phyloP scores from a whole-genome alignment of 2,797 vertebrate genomes.

The Eremophila alpestris region DNA sequence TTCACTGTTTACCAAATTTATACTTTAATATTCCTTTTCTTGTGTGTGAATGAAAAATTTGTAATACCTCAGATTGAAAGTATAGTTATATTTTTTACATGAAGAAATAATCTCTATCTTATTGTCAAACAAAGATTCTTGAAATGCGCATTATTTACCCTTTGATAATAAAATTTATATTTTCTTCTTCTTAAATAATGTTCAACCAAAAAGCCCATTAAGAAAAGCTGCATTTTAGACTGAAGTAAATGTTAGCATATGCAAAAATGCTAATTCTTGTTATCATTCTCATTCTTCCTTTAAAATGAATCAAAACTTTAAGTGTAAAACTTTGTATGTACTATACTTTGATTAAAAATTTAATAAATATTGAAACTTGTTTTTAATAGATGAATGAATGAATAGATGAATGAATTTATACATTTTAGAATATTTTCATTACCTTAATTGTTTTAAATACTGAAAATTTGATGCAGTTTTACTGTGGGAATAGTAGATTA shows the following conservation, averaged over 20 bases:
- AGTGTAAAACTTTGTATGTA: neutral
- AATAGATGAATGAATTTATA: neutral
- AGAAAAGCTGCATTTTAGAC: neutral
- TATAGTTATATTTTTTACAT: neutral
- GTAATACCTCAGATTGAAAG: neutral
- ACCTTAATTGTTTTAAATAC: neutral
- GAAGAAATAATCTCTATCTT: neutral
- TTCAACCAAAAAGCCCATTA: neutral
- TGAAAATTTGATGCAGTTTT: neutral
- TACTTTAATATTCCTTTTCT: neutral
- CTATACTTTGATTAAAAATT: neutral
- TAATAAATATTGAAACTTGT: neutral
- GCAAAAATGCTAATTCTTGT: neutral
- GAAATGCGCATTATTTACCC: neutral
- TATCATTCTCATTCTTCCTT: neutral
- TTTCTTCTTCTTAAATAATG: neutral
- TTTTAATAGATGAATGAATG: neutral
- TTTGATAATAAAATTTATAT: neutral
- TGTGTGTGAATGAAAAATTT: neutral
- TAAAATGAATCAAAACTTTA: neutral
- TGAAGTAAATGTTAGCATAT: neutral
- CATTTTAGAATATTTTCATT: neutral
- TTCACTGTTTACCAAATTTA: neutral
- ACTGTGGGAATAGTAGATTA: neutral
- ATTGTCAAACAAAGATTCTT: neutral